These are phyloP conservation scores for Chlorocebus sabaeus DNA, from an alignment of 2,113 vertebrate species.

Conservation along the genomic window DNA sequence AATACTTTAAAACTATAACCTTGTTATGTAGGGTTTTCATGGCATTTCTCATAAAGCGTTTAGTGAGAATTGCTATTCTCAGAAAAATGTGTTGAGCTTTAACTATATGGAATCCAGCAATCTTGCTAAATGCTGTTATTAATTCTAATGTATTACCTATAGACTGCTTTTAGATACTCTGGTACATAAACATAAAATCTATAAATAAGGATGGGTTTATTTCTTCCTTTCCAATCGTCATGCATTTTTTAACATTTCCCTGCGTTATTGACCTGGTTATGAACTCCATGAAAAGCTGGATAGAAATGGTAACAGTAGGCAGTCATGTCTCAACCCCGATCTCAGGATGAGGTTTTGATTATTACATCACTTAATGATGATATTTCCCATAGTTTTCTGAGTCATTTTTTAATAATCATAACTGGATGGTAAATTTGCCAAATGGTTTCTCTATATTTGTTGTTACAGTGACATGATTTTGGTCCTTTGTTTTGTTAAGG, in stretches of 20 bases:
- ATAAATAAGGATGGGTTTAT: not conserved
- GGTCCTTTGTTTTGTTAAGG: constrained; percentile 17
- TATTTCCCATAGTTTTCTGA: constrained; percentile 12
- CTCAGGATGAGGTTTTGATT: not conserved
- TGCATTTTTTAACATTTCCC: not conserved
- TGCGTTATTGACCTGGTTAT: not conserved
- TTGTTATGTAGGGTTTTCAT: not conserved
- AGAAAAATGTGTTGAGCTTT: constrained; percentile 1
- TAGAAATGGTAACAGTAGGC: not conserved
- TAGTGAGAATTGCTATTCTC: not conserved
- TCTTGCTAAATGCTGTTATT: not conserved
- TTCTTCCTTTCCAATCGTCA: not conserved
- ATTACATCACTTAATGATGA: not conserved
- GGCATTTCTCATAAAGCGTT: not conserved
- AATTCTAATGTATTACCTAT: not conserved
- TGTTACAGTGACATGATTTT: not conserved
- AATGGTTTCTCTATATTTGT: not conserved
- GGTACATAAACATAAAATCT: not conserved
- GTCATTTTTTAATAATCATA: not conserved
- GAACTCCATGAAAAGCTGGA: not conserved
- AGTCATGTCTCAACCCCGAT: not conserved
- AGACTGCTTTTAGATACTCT: not conserved
- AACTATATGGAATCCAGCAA: not conserved
- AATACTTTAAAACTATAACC: not conserved
- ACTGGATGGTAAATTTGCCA: not conserved